Evolutionary conservation across 2,797 vertebrate species (phyloP).

Genomic region (Chiroxiphia lanceolata): DNA sequence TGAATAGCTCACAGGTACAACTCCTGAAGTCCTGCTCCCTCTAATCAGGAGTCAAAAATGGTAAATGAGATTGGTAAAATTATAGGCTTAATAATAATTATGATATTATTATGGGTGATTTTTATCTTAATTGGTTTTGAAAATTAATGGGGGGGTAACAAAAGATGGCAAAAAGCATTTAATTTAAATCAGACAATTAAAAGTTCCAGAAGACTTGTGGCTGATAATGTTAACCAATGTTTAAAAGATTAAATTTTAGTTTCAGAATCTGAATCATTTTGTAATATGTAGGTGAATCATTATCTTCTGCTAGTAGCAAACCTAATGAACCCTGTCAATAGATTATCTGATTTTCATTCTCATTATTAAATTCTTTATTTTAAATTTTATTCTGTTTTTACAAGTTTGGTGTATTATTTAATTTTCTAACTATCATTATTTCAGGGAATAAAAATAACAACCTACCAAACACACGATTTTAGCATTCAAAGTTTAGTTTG

Average conservation of each 20-base stretch:
- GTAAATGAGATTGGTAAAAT: constrained; percentile 59
- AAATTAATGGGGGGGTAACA: constrained; percentile 71
- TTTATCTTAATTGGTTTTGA: constrained; percentile 77
- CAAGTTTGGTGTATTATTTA: not conserved
- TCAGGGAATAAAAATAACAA: not conserved
- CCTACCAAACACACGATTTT: not conserved
- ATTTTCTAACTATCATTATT: not conserved
- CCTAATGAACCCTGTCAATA: not conserved
- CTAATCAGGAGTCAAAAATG: constrained; percentile 57
- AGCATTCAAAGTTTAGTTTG: not conserved
- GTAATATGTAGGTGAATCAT: constrained; percentile 40
- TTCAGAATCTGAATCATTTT: constrained; percentile 51
- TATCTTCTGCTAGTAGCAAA: constrained; percentile 31
- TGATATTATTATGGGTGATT: constrained; percentile 67
- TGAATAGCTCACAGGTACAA: constrained; percentile 8
- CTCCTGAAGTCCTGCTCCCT: not conserved
- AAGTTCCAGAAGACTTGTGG: constrained; percentile 37
- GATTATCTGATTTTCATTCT: not conserved
- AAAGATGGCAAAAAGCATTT: constrained; percentile 66
- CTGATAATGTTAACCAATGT: constrained; percentile 62
- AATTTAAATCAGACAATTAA: constrained; percentile 68
- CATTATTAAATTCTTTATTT: constrained; percentile 9
- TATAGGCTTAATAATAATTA: constrained; percentile 56
- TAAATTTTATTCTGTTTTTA: not conserved
- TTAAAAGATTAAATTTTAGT: constrained; percentile 58